Conservation (phyloP, 2,113 vertebrate species). For the Carassius gibelio region DNA sequence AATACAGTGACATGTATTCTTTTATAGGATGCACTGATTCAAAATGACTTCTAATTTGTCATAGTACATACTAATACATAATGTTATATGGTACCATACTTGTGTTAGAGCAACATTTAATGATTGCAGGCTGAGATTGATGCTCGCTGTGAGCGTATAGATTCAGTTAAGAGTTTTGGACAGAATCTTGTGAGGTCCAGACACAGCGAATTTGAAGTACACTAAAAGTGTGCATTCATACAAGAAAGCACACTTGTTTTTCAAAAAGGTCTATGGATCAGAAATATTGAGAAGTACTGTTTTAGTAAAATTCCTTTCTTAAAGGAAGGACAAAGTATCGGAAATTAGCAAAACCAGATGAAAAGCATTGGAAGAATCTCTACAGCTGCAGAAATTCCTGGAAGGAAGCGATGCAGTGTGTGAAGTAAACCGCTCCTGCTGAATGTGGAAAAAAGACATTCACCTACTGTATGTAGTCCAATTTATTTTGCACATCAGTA, state of each 20-base stretch:
- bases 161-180: constrained; percentile 73
- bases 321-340: constrained; percentile 78
- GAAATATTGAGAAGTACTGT: background rate
- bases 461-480: background rate
- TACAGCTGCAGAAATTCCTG: constrained; percentile 81
- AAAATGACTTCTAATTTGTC: background rate
- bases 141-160: constrained; percentile 76
- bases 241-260: background rate
- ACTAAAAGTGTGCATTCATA: background rate
- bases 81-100: background rate
- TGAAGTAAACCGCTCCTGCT: background rate
- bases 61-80: background rate
- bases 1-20: background rate
- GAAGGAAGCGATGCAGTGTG: constrained; percentile 83
- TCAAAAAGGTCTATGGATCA: background rate
- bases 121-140: constrained; percentile 83
- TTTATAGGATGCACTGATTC: too few species aligned
- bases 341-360: constrained; percentile 68
- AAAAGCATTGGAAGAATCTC: constrained; percentile 76
- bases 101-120: background rate
- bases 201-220: constrained; percentile 64
- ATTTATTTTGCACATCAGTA: background rate
- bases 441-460: background rate
- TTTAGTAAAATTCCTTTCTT: background rate
- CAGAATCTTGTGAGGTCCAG: constrained; percentile 75